phyloP scores from a whole-genome alignment of 2,888 invertebrate species.

The Habrosyne pyritoides region DNA sequence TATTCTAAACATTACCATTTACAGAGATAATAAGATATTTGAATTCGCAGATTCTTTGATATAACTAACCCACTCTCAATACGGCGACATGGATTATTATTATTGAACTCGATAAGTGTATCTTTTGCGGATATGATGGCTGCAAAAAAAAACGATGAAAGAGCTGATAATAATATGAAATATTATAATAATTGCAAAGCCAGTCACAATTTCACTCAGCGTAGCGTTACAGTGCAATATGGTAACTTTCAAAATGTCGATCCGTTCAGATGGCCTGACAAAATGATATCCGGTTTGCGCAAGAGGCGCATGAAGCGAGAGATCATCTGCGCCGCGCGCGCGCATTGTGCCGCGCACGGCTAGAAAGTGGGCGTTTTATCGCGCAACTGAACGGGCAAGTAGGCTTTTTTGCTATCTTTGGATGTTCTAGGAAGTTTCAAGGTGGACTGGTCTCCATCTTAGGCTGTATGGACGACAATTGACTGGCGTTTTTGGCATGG shows the following conservation, averaged over 20 bases:
- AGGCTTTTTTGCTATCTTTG: slow-evolving; percentile 8
- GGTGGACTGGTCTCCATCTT: slow-evolving; percentile 1
- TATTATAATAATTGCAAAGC: background rate
- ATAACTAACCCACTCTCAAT: background rate
- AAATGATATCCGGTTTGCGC: slow-evolving; percentile 66
- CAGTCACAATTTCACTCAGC: background rate
- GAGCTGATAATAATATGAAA: background rate
- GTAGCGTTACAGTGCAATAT: slow-evolving; percentile 13
- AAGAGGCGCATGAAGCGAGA: slow-evolving; percentile 32
- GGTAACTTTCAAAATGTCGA: slow-evolving; percentile 18
- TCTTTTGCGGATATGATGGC: background rate
- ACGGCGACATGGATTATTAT: background rate
- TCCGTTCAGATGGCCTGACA: slow-evolving; percentile 20
- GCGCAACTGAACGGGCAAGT: slow-evolving; percentile 13
- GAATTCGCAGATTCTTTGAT: background rate
- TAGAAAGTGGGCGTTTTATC: slow-evolving; percentile 52
- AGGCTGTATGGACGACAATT: slow-evolving; percentile 1
- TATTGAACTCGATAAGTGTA: background rate
- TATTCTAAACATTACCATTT: background rate
- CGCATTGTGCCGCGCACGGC: slow-evolving; percentile 31
- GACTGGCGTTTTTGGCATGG: background rate
- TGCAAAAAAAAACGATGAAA: background rate
- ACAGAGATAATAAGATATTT: background rate
- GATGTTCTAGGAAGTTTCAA: slow-evolving; percentile 4
- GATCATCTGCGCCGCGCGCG: slow-evolving; percentile 43